Evolutionary conservation across 2,888 invertebrate species (phyloP).

Genomic region (Melipona beecheii): DNA sequence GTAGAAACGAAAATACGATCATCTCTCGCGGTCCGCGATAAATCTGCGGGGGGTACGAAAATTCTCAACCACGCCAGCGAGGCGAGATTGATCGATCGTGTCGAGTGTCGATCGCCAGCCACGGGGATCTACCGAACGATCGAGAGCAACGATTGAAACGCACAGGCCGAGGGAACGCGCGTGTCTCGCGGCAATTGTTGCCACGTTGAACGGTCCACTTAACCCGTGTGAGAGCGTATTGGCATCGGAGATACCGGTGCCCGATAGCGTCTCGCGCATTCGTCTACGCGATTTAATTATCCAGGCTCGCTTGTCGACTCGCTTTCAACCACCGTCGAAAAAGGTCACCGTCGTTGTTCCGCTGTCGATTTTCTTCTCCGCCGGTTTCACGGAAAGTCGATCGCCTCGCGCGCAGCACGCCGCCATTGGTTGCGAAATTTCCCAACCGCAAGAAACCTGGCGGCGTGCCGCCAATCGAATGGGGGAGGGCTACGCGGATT

Average conservation of each 20-base stretch:
- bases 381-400: constrained; percentile 40
- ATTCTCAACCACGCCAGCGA: constrained; percentile 15
- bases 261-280: constrained; percentile 65
- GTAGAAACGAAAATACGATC: neutral
- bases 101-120: constrained; percentile 12
- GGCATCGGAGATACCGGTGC: constrained; percentile 56
- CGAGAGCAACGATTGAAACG: constrained; percentile 49
- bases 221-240: constrained; percentile 50
- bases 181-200: constrained; percentile 64
- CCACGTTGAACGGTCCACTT: constrained; percentile 63
- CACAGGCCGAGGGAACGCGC: constrained; percentile 42
- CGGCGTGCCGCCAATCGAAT: neutral
- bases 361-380: constrained; percentile 33
- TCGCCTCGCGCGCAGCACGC: neutral
- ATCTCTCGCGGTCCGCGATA: neutral
- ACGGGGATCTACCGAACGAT: constrained; percentile 41
- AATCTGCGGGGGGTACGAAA: neutral
- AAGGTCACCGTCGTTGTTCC: constrained; percentile 62
- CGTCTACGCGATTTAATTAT: constrained; percentile 69
- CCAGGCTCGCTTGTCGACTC: constrained; percentile 54
- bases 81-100: constrained; percentile 38
- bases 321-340: constrained; percentile 24
- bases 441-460: neutral
- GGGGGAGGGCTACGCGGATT: constrained; percentile 26
- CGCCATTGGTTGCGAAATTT: constrained; percentile 25